Evolutionary conservation across 2,797 vertebrate species (phyloP).

Genomic region (Mormyrops boulengeri): DNA sequence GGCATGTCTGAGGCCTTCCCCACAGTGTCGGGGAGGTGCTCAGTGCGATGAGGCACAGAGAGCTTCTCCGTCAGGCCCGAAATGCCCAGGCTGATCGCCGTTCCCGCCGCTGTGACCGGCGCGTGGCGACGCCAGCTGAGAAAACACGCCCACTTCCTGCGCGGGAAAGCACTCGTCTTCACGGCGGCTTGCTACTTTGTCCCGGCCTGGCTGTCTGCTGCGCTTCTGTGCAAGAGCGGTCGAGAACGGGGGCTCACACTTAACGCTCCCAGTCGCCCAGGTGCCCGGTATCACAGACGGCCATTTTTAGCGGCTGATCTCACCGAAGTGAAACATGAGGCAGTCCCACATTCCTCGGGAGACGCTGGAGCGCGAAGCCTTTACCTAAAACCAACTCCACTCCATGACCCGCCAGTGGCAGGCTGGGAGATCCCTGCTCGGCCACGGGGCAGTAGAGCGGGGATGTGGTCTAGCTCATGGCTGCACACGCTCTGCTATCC

Average conservation of each 20-base stretch:
- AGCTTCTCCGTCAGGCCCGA: not conserved
- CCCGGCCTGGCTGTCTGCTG: not conserved
- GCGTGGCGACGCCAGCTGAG: not conserved
- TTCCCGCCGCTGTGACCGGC: not conserved
- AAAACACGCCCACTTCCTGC: not conserved
- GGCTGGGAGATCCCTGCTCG: not conserved
- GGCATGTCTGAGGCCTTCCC: slow-evolving; percentile 45
- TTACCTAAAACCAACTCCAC: not conserved
- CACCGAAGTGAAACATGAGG: not conserved
- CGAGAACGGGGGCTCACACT: not conserved
- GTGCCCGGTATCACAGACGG: not conserved
- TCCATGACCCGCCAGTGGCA: not conserved
- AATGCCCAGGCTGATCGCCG: not conserved
- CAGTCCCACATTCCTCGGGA: not conserved
- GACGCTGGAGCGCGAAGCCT: not conserved
- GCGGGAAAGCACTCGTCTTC: not conserved
- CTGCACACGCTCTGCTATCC: not conserved
- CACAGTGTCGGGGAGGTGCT: not conserved
- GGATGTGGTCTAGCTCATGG: not conserved
- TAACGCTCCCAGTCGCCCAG: not conserved
- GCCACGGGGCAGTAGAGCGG: not conserved
- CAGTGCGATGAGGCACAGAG: not conserved
- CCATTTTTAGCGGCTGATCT: not conserved
- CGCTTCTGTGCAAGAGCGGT: not conserved
- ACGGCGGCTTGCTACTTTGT: not conserved